Evolutionary conservation across 35 echinoderm and acorn worm species (phyloP).

Genomic region (Strongylocentrotus purpuratus): DNA sequence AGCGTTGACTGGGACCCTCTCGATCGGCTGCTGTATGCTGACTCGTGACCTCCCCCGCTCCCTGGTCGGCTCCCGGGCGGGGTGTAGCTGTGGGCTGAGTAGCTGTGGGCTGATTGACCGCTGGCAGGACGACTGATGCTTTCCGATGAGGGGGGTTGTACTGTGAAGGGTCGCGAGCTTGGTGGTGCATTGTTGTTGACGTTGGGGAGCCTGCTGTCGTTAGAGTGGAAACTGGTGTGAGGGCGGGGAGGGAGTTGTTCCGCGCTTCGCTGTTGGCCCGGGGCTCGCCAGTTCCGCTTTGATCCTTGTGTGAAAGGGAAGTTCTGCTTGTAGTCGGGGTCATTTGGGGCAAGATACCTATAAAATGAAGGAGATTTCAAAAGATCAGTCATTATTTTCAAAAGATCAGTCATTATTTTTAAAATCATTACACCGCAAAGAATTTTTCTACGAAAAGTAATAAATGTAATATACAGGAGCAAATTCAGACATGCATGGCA

Average conservation of each 20-base stretch:
- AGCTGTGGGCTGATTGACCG: constrained; percentile 33
- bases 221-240: constrained; percentile 67
- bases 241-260: constrained; percentile 46
- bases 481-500: too few relatives aligned
- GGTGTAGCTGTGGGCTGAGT: constrained; percentile 42
- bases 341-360: constrained; percentile 73
- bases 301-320: constrained; percentile 60
- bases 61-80: constrained; percentile 60
- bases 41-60: constrained; percentile 31
- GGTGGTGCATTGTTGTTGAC: constrained; percentile 49
- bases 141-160: constrained; percentile 44
- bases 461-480: too few relatives aligned
- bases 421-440: too few relatives aligned
- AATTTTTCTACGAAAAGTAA: too few relatives aligned
- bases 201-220: constrained; percentile 42
- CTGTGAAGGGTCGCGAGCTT: constrained; percentile 22
- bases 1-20: constrained; percentile 27
- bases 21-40: neutral
- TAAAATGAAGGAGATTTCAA: neutral
- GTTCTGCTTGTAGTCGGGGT: constrained; percentile 62
- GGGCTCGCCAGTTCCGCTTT: constrained; percentile 3
- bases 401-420: too few relatives aligned
- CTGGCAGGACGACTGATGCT: constrained; percentile 43
- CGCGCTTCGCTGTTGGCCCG: neutral
- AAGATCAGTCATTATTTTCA: neutral